Base-by-base conservation (phyloP, 2,113 vertebrate genomes). In the Pleuronectes platessa region DNA sequence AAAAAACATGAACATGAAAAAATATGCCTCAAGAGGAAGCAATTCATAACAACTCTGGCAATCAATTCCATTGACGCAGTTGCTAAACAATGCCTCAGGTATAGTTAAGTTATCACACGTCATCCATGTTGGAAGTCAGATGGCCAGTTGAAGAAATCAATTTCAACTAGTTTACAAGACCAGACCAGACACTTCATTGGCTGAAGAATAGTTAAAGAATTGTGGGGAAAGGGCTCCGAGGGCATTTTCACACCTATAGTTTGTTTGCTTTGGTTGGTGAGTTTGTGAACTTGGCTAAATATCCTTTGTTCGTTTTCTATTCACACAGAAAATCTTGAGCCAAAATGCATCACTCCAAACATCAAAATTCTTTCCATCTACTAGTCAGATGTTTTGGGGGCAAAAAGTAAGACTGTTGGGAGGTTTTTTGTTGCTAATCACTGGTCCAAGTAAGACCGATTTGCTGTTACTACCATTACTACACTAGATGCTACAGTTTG, bases 31-130 rank as follows among this genome's bases (percentile, higher is more conserved):
- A 70, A 76, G 17, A 73, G 74, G 81, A 91, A 86, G 82, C 71
- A 74, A 83, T 73, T 70, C 76, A 88, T 53, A 81, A 87, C 67
- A 68, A 85, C 63, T 88, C 73, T 71, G 68, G 84, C 83, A 81
- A 88, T 53, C 70, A 67, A 51, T 61, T 77, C 67, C 40, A 63
- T 49, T 79, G 55, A 35, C 68, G 40, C 42, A 66, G 68, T 56
- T 42, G 54, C 76, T 75, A 49, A 63, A 53, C 63, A 72, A 83
- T 74, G 56, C 65, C 81, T 84, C n/a, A 63, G 58, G 17, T 45
- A 61, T n/a, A 55, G 72, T 49, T 55, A 58, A 60, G 47, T 21
- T 66, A 23, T 74, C 23, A 66, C 11, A 4, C n/a, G 21, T 78
- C 59, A 61, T 23, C 58, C 60, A 66, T 23, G 27, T 77, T 80